Evolutionary conservation across 2,888 invertebrate species (phyloP).

Genomic region (Drosophila seclusa): DNA sequence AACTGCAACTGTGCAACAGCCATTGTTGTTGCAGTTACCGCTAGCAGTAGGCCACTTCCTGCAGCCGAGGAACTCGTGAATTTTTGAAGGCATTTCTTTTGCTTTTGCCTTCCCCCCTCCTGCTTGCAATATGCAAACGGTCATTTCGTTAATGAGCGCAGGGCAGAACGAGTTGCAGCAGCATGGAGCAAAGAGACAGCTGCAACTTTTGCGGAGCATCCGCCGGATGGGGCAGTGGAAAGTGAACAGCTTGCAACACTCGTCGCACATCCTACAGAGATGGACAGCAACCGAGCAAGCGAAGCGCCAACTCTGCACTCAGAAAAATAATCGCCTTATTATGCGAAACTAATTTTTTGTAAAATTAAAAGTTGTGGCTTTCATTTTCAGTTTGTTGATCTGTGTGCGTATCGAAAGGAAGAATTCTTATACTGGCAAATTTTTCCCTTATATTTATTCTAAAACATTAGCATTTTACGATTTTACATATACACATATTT

Average conservation of each 20-base stretch:
- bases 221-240: conserved; percentile 58
- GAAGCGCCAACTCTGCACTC: conserved; percentile 22
- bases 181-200: conserved; percentile 21
- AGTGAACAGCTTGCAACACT: conserved; percentile 17
- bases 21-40: conserved; percentile 35
- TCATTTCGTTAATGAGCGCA: conserved; percentile 82
- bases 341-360: background rate
- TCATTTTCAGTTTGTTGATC: background rate
- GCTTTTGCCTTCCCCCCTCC: conserved; percentile 19
- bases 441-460: background rate
- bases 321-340: background rate
- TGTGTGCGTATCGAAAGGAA: background rate
- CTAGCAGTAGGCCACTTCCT: conserved; percentile 78
- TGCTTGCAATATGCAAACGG: conserved; percentile 77
- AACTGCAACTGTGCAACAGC: conserved; percentile 10
- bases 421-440: background rate
- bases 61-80: conserved; percentile 64
- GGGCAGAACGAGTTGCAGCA: conserved; percentile 32
- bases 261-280: conserved; percentile 29
- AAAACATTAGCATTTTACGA: too few species aligned
- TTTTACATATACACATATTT: too few species aligned
- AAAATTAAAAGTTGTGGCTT: background rate
- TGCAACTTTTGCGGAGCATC: conserved; percentile 72
- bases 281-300: conserved; percentile 35
- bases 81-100: conserved; percentile 75